phyloP scores from a whole-genome alignment of 1,140 invertebrate species.

The Diprion similis region DNA sequence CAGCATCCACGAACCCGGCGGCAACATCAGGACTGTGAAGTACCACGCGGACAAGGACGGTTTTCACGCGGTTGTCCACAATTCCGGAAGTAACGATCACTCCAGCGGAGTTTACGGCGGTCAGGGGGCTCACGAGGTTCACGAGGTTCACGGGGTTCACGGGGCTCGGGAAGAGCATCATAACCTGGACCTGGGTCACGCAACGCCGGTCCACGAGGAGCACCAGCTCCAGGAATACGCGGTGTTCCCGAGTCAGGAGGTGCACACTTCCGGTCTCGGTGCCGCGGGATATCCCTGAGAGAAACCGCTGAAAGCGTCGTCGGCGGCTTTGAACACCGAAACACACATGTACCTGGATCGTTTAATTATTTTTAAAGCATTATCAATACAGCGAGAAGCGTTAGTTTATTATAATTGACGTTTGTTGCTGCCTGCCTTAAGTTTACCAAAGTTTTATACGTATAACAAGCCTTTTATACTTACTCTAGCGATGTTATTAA shows the following conservation, averaged over 20 bases:
- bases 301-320: background rate
- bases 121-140: slow-evolving; percentile 25
- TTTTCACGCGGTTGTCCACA: slow-evolving; percentile 76
- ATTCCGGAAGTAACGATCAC: slow-evolving; percentile 66
- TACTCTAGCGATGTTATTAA: background rate
- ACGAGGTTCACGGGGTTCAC: slow-evolving; percentile 24
- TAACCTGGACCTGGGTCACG: slow-evolving; percentile 3
- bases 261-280: background rate
- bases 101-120: slow-evolving; percentile 34
- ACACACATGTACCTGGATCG: background rate
- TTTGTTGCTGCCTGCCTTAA: background rate
- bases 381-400: background rate
- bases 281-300: slow-evolving; percentile 21
- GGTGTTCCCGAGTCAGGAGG: background rate
- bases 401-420: background rate
- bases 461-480: background rate
- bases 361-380: background rate
- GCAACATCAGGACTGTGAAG: slow-evolving; percentile 75
- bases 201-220: background rate
- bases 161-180: background rate
- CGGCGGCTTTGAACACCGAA: background rate
- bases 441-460: background rate
- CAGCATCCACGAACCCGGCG: slow-evolving; percentile 78
- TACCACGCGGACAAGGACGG: slow-evolving; percentile 79
- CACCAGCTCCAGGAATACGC: slow-evolving; percentile 27